Evolutionary conservation across 2,888 invertebrate genomes (phyloP).

Genomic region (Mythimna ferrago): DNA sequence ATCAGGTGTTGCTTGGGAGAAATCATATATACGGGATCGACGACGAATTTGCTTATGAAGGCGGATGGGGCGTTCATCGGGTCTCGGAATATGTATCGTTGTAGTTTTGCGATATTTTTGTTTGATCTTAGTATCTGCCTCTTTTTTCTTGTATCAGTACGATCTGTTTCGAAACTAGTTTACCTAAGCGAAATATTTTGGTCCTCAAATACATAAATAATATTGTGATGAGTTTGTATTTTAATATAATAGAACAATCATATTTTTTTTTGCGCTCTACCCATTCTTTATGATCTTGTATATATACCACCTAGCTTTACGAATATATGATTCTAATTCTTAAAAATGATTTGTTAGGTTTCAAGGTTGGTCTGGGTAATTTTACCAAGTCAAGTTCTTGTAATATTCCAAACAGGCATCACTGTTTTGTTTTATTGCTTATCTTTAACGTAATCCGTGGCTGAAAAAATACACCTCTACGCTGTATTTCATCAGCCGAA

Average conservation of each 20-base stretch:
- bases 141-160: not conserved
- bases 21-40: conserved; percentile 61
- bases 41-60: conserved; percentile 61
- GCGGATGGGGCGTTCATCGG: conserved; percentile 31
- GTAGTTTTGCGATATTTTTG: conserved; percentile 14
- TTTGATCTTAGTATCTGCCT: not conserved
- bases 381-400: not conserved
- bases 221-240: too few relatives aligned
- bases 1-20: conserved; percentile 71
- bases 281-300: too few relatives aligned
- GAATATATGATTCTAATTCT: too few relatives aligned
- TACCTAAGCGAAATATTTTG: too few relatives aligned
- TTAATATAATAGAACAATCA: too few relatives aligned
- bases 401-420: not conserved
- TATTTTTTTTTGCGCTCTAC: too few relatives aligned
- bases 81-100: conserved; percentile 33
- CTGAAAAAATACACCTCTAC: not conserved
- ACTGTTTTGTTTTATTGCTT: not conserved
- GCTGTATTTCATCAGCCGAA: too few relatives aligned
- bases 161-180: too few relatives aligned
- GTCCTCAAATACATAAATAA: too few relatives aligned
- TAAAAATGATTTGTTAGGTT: not conserved
- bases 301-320: too few relatives aligned
- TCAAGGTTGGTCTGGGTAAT: not conserved
- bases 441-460: not conserved